Base-by-base conservation (phyloP, 2,113 vertebrate genomes). In the Cnemophilus loriae region DNA sequence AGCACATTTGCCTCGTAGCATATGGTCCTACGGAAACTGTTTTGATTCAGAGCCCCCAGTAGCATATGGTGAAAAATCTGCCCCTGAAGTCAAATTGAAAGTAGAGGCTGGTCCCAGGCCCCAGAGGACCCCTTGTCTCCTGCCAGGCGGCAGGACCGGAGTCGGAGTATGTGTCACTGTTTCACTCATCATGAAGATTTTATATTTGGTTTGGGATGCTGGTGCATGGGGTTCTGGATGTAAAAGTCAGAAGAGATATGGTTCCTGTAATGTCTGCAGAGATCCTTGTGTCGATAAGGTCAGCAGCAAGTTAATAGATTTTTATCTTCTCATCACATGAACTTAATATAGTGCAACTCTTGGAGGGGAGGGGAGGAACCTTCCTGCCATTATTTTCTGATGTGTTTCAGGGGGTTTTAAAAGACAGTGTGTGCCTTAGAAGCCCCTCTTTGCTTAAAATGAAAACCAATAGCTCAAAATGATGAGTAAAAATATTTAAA, bases 231-330 rank as follows among this genome's bases (percentile, higher is more conserved):
- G 97, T 97, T 98, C 97, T 97, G 97, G 97, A 98, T 98, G 98
- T 98, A 98, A 98, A 98, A 98, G 97, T 98, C 98, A 98, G 97
- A 98, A 98, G 98, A 98, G 98, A 98, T 98, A 98, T 98, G 97
- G 98, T 98, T 98, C 97, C 97, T 98, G 97, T 98, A 97, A 98
- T 98, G 98, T 98, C 98, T 98, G 97, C 94, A 90, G 97, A 98
- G 98, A 98, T 98, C 97, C 97, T 97, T 97, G 97, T 98, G 98
- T 98, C 99, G 97, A 98, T 98, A 98, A 99, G 99, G 98, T 99
- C 99, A 99, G 98, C 97, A 95, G 98, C 98, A 98, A 99, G 99
- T 99, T 99, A 99, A 99, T 99, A 99, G 98, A 99, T 99, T 99
- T 99, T 98, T 99, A 99, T 99, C 98, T 99, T 98, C 97, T 98